Base-by-base conservation (phyloP, 1,140 invertebrate species). In the Sminthurinus signatus region DNA sequence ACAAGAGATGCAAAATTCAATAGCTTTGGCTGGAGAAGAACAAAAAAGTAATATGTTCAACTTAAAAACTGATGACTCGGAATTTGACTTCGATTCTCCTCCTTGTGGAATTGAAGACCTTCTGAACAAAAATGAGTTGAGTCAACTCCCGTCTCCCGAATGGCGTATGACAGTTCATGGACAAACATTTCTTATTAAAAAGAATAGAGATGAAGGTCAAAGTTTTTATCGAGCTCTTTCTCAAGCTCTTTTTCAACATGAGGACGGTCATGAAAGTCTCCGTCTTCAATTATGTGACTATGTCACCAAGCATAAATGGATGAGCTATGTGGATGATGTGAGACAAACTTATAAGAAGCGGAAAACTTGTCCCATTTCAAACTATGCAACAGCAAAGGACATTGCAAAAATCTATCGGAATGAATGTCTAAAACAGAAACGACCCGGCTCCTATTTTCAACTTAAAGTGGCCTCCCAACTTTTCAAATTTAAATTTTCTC, bases 191-290 rank as follows among this genome's bases (percentile, higher is more conserved):
- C 8, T 12, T 4, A 28, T 56, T 21, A n/a, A n/a, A 15, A 17
- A 17, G 14, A 56, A 36, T 23, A 21, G 17, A 14, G 25, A 56
- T 31, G 4, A 39, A 15, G 54, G 31, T 21, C 8, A 56, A 5
- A 56, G 54, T 27, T 56, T 56, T 28, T 56, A 39, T 31, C 31
- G 36, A 10, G 54, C 54, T 2, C 36, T 56, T n/a, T 5, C 54
- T 14, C 54, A 56, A 42, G 54, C 54, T n/a, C 19, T 56, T 14
- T 12, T 21, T 4, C 3, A 27, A 2, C 10, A 56, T 42, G 54
- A 36, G 14, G 29, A 56, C 5, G 39, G 39, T 42, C 5, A 19
- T 8, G 10, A 8, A 3, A 15, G 12, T 36, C 3, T 56, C 21
- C 54, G 54, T 12, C 5, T 36, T 19, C n/a, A 36, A 36, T 4